Base-by-base conservation (phyloP, 2,797 vertebrate species). In the Spheniscus humboldti region DNA sequence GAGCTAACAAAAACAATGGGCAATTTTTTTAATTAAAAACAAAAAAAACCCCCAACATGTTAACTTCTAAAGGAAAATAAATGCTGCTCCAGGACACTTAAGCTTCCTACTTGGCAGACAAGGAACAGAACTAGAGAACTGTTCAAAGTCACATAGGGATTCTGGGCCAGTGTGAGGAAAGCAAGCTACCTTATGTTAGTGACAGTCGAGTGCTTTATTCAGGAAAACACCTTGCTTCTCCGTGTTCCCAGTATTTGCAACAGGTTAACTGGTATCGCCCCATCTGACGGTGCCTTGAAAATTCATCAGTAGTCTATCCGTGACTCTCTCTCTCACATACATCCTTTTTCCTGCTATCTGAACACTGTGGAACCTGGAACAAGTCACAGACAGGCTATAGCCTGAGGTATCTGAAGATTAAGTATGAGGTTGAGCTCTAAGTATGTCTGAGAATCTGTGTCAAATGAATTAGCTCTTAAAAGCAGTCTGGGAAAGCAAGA, bases 391-490 rank as follows among this genome's bases (percentile, higher is more conserved):
- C 53, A 75, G 64, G 53, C 59, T 87, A 63, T 14, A 74, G 76
- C 91, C 94, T 56, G 48, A 81, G 86, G 73, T 86, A 43, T 41
- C 39, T 53, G 35, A 33, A 94, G 68, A 90, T 83, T 69, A 78
- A 69, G 15, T 59, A 33, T 39, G 35, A 94, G 82, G 84, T 72
- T 53, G 41, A 30, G 37, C 24, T 75, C 24, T 39, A 67, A 86
- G 20, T 31, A 25, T 25, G 69, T 78, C 86, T 95, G 60, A 84
- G 48, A 91, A 86, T 55, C 62, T 86, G 79, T 84, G 22, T 86
- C 93, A 94, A 94, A 94, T 84, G 75, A 92, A 93, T 94, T 92
- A 88, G 47, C 35, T 88, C 57, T 62, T 83, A 90, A 94, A 95
- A 88, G 79, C 27, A 93, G 67, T 14, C 63, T 43, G 10, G 39